A percentile compares a stretch with the other conserved stretches of the same genome.
phyloP scores from a whole-genome alignment of 2,888 invertebrate genomes.

The Drosophila picticornis region DNA sequence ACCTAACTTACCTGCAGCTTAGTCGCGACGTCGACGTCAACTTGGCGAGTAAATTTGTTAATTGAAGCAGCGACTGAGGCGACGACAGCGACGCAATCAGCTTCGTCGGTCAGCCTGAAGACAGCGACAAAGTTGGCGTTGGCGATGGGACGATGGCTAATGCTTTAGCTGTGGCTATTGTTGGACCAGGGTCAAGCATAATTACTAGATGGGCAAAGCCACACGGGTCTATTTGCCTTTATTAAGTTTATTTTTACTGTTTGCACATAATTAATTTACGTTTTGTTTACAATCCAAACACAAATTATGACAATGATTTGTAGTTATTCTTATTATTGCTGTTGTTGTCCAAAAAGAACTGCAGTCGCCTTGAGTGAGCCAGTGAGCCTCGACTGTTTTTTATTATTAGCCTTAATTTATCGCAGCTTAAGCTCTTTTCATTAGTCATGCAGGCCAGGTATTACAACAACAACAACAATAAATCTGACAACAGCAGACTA shows the following conservation, averaged over 20 bases:
- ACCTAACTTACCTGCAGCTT: slow-evolving; percentile 63
- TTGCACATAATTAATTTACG: slow-evolving; percentile 70
- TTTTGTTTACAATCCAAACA: slow-evolving; percentile 61
- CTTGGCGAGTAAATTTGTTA: slow-evolving; percentile 61
- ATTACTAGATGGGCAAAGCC: slow-evolving; percentile 60
- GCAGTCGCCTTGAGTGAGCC: slow-evolving; percentile 46
- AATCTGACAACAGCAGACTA: slow-evolving; percentile 16
- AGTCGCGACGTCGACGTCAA: slow-evolving; percentile 53
- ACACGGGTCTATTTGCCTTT: slow-evolving; percentile 37
- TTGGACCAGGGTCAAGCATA: slow-evolving; percentile 82
- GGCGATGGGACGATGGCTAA: slow-evolving; percentile 39
- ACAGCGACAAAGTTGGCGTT: slow-evolving; percentile 56
- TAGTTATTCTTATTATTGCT: slow-evolving; percentile 1
- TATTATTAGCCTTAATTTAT: slow-evolving; percentile 45
- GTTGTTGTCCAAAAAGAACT: slow-evolving; percentile 7
- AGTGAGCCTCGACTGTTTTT: slow-evolving; percentile 38
- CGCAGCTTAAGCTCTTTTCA: slow-evolving; percentile 45
- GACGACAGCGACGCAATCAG: slow-evolving; percentile 20
- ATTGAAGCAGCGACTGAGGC: slow-evolving; percentile 52
- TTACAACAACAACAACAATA: slow-evolving; percentile 1
- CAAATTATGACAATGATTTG: slow-evolving; percentile 53
- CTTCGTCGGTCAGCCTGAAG: slow-evolving; percentile 56
- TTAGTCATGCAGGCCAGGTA: slow-evolving; percentile 71
- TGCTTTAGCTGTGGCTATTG: slow-evolving; percentile 59
- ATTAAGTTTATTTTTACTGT: slow-evolving; percentile 69